Evolutionary conservation across 2,797 vertebrate genomes (phyloP), one percentile per base, ranked within the genome.

Genomic region (Lacerta bilineata): DNA sequence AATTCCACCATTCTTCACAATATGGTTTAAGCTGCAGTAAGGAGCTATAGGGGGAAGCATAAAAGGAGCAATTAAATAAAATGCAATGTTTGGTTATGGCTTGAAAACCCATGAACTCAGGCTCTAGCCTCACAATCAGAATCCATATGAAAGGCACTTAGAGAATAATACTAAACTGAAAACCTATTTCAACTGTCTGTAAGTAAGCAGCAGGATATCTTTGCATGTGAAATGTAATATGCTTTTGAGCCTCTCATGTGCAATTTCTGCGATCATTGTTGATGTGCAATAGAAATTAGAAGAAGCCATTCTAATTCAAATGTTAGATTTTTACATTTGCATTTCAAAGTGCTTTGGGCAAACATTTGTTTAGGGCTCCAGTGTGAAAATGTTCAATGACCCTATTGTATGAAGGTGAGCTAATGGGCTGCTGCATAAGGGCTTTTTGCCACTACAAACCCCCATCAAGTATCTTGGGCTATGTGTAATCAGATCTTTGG

Each of bases 1-100:
- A 87, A 99, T 94, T 9, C 98, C 99, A 3, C 99, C 99, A 1
- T 99, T 98, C 90, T 95, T 94, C 43, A 98, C 97, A 0, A 93
- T 86, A 90, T 97, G 96, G 69, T 97, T 97, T 86, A 98, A 94
- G 92, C 98, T 99, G 95, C 99, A 99, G 93, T 99, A 99, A 7
- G 98, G 96, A 91, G 99, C 99, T 99, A 91, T 74, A 91, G 84
- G 2, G 0, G 2, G 91, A 92, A 23, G 1, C 43, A 50, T 23
- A 64, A 75, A 72, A 13, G 59, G 55, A 59, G 17, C 69, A 72
- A 74, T 66, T 43, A 50, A 79, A 39, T 78, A 69, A 88, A 78
- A 84, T 84, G 27, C 10, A 69, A 75, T 66, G 25, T 74, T 50
- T 75, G 55, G 33, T 80, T n/a, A 39, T 69, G 33, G 69, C 6